Evolutionary conservation across 2,797 vertebrate genomes (phyloP), one percentile per base, ranked within the genome.

Genomic region (Falco rusticolus): DNA sequence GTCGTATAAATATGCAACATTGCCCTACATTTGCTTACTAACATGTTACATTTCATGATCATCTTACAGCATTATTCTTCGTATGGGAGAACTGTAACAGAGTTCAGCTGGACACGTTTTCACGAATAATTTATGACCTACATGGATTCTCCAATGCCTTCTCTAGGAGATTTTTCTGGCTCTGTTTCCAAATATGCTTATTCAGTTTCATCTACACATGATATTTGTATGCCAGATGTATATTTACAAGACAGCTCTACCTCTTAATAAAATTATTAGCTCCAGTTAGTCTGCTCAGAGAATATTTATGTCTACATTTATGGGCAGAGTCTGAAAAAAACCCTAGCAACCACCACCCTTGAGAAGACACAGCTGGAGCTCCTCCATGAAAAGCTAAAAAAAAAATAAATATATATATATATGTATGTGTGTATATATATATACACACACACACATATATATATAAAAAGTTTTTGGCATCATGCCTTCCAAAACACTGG

Each of bases 401-500:
- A 84, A 79, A 76, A 87, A 53, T 60, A 64, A 26, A 25, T n/a
- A 37, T 37, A 39, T 39, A 39, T 13, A 39, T 39, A 39, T 13
- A 39, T 39, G 39, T 39, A 9, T 39, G 12, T 39, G 39, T 18
- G 17, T 6, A 34, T 26, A 26, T 8, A 65, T 33, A 64, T 6
- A 45, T 8, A 45, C 8, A 45, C 5, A 53, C 20, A 26, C 12
- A 45, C 16, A 45, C 8, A 45, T 6, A 53, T 26, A 26, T 6
- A 57, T 14, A 50, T 34, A 63, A 28, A 34, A 66, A 34, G 41
- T 19, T 84, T 74, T 83, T 97, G 95, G 95, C 95, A 71, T 70
- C 26, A 9, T 66, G 85, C 97, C 95, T 96, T 94, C 51, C 63
- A 93, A 96, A 97, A 96, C 76, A 95, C 56, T 60, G 87, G 93